These are phyloP conservation scores for Phoebastria nigripes DNA, from an alignment of 2,797 vertebrate genomes.

Conservation along the genomic window DNA sequence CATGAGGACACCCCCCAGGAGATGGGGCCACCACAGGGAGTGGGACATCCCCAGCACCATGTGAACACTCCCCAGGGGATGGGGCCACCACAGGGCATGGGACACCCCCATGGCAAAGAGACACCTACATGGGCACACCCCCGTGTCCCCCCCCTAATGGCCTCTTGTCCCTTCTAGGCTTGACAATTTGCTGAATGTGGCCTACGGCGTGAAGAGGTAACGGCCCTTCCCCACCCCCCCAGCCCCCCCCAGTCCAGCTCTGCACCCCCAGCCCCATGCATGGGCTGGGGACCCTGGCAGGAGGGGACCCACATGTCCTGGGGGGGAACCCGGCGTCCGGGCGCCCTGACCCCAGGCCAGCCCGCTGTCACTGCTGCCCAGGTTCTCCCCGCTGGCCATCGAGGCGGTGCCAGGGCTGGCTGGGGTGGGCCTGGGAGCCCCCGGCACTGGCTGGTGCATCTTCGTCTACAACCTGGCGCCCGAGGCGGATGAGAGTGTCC, in stretches of 20 bases:
- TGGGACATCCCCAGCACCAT: background rate
- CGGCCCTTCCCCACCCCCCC: background rate
- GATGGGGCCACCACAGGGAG: background rate
- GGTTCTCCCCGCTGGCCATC: slow-evolving; percentile 96
- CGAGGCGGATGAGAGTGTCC: slow-evolving; percentile 93
- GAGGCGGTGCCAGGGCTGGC: slow-evolving; percentile 95
- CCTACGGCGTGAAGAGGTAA: slow-evolving; percentile 98
- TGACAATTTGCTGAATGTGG: slow-evolving; percentile 99
- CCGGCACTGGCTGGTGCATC: slow-evolving; percentile 94
- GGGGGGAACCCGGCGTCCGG: rapidly evolving
- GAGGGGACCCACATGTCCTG: background rate
- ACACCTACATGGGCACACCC: background rate
- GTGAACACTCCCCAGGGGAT: background rate
- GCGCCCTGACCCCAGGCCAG: slow-evolving; percentile 93
- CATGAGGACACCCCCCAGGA: background rate
- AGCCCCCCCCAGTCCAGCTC: too few relatives aligned
- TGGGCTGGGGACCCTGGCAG: background rate
- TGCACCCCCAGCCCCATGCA: background rate
- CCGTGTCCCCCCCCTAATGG: rapidly evolving
- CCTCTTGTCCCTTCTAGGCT: slow-evolving; percentile 89
- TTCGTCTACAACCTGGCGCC: slow-evolving; percentile 98
- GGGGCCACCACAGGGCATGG: background rate
- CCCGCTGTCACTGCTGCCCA: slow-evolving; percentile 92
- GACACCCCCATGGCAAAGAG: background rate
- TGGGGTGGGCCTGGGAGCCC: slow-evolving; percentile 88